phyloP scores from a whole-genome alignment of 2,888 invertebrate genomes.

The Chromoteleia sp. region DNA sequence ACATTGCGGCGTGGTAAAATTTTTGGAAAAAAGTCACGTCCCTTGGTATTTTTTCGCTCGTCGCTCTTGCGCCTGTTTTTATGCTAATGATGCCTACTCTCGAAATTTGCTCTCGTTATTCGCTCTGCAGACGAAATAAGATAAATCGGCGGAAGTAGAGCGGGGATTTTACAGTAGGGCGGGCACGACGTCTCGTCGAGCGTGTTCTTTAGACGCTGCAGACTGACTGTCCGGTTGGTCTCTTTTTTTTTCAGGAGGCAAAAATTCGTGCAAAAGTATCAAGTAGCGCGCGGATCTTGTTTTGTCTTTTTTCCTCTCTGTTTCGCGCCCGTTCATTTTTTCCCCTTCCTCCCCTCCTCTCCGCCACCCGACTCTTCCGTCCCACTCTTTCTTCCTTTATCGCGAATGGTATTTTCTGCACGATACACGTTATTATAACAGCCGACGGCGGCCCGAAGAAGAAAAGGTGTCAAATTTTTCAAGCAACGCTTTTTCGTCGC shows the following conservation, averaged over 20 bases:
- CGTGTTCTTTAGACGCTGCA: slow-evolving; percentile 61
- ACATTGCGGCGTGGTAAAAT: not conserved
- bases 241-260: slow-evolving; percentile 49
- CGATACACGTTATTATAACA: slow-evolving; percentile 49
- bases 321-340: slow-evolving; percentile 45
- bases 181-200: slow-evolving; percentile 64
- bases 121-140: slow-evolving; percentile 67
- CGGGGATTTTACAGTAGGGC: slow-evolving; percentile 68
- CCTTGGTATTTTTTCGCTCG: slow-evolving; percentile 12
- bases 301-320: slow-evolving; percentile 44
- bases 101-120: slow-evolving; percentile 69
- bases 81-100: slow-evolving; percentile 64
- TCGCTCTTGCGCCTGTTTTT: slow-evolving; percentile 41
- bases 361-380: not conserved
- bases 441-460: slow-evolving; percentile 1
- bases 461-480: slow-evolving; percentile 56
- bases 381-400: slow-evolving; percentile 20
- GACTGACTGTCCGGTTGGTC: slow-evolving; percentile 68
- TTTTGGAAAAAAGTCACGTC: slow-evolving; percentile 32
- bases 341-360: slow-evolving; percentile 11
- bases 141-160: slow-evolving; percentile 71
- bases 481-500: slow-evolving; percentile 23
- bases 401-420: slow-evolving; percentile 33
- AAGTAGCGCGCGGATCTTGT: slow-evolving; percentile 64
- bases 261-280: slow-evolving; percentile 69